Evolutionary conservation across 2,113 vertebrate genomes (phyloP), one percentile per base, ranked within the genome.

Genomic region (Gambusia holbrooki): DNA sequence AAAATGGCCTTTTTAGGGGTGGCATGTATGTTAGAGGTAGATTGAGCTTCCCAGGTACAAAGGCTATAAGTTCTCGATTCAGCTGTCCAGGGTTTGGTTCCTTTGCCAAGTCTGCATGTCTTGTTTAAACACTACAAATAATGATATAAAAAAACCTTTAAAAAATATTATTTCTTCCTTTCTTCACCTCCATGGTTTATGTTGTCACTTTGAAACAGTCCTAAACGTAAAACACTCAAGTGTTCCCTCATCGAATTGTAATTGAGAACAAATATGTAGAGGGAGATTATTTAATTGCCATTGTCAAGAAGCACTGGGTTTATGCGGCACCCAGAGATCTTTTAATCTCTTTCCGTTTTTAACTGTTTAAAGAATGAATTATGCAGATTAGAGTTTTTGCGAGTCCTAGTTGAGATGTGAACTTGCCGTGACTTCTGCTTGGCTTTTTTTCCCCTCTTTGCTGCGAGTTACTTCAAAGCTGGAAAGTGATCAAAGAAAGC

Each of bases 401-500:
- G 66, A 94, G 94, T 89, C 77, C 81, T 85, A 95, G 91, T 94
- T 93, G 93, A 92, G 64, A 88, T 89, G 89, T 95, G 93, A 91
- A 90, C 94, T 95, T 93, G 80, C 93, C 82, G 89, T 93, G 86
- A 94, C 93, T 94, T 92, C 85, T 92, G 84, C 85, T 85, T 67
- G 77, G 83, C 85, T 88, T 80, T 69, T 65, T 65, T 66, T 83
- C 92, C 92, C 79, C 80, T 33, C 69, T 86, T 90, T 83, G 29
- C 84, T 37, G 78, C 93, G 89, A 83, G 40, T 95, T 95, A 92
- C 94, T 96, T 96, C 95, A 96, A 96, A 96, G 94, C 84, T 40
- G 72, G 71, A 91, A 79, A 89, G 88, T 95, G 95, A 96, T 96
- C 94, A 97, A 96, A 96, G 95, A 93, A 82, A 89, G 88, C 88